Conservation (phyloP, 2,888 invertebrate species). For the Ommatoiulus sabulosus region DNA sequence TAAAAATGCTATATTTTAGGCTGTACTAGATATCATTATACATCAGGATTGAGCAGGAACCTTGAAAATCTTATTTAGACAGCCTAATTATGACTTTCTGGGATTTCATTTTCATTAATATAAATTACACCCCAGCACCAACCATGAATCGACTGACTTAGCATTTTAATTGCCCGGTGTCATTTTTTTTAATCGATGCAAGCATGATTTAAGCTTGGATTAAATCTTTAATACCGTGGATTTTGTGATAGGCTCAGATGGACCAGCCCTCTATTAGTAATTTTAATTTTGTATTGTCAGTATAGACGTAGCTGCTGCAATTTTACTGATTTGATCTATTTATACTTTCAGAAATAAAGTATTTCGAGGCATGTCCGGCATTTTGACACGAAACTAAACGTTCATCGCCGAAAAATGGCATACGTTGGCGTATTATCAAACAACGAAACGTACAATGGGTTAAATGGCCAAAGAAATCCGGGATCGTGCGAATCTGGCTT, state of each 20-base stretch:
- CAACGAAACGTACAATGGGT: constrained; percentile 49
- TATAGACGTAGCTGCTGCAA: neutral
- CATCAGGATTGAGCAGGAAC: neutral
- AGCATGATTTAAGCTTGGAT: neutral
- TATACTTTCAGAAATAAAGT: neutral
- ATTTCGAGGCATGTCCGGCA: neutral
- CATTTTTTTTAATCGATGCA: neutral
- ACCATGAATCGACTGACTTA: neutral
- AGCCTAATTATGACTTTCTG: neutral
- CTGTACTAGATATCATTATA: no score
- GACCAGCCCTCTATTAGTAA: no score
- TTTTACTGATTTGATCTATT: neutral
- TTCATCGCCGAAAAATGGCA: constrained; percentile 42
- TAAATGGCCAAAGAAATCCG: constrained; percentile 6
- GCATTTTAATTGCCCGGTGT: neutral
- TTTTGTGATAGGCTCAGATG: neutral
- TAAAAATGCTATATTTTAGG: neutral
- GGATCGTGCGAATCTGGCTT: constrained; percentile 17
- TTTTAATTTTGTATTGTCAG: no score
- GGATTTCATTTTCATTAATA: neutral
- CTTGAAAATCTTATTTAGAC: neutral
- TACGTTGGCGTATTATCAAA: constrained; percentile 50
- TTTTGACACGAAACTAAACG: neutral
- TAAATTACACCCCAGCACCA: neutral
- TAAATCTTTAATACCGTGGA: neutral